A percentile compares a stretch with the other conserved stretches of the same genome.
phyloP scores from a whole-genome alignment of 2,797 vertebrate species.

The Sciaenops ocellatus region DNA sequence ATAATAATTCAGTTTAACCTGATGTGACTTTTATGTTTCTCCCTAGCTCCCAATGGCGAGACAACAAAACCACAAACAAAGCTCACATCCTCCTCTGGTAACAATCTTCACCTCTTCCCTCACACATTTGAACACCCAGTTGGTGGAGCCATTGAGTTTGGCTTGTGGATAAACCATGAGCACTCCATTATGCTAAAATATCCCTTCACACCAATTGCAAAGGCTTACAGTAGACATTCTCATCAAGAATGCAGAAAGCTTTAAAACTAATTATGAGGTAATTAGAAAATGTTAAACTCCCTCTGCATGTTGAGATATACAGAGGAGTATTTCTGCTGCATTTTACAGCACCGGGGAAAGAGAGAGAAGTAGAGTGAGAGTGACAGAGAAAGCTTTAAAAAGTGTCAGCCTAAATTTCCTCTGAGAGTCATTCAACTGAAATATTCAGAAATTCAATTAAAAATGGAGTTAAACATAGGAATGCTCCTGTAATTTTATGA shows the following conservation, averaged over 20 bases:
- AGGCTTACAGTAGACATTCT: conserved; percentile 38
- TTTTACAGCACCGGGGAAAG: conserved; percentile 40
- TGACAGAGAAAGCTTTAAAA: conserved; percentile 58
- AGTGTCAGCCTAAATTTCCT: conserved; percentile 65
- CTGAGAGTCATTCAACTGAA: conserved; percentile 62
- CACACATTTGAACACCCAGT: conserved; percentile 28
- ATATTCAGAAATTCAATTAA: conserved; percentile 74
- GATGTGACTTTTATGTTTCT: conserved; percentile 10
- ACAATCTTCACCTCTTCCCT: not conserved
- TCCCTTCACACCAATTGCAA: conserved; percentile 29
- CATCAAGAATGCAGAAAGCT: conserved; percentile 52
- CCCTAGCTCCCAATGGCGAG: conserved; percentile 39
- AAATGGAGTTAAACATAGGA: conserved; percentile 61
- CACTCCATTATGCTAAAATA: conserved; percentile 8
- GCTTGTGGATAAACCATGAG: conserved; percentile 10
- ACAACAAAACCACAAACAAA: conserved; percentile 20
- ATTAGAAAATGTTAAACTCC: conserved; percentile 72
- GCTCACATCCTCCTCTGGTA: conserved; percentile 49
- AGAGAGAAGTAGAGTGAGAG: conserved; percentile 28
- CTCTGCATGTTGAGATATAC: conserved; percentile 54
- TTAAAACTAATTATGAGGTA: conserved; percentile 76
- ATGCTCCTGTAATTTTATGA: conserved; percentile 72
- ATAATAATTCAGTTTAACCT: not conserved
- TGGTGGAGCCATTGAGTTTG: conserved; percentile 52
- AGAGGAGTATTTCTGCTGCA: conserved; percentile 35